Evolutionary conservation across 2,797 vertebrate genomes (phyloP), one percentile per base, ranked within the genome.

Genomic region (Pangasius sanitwongsei): DNA sequence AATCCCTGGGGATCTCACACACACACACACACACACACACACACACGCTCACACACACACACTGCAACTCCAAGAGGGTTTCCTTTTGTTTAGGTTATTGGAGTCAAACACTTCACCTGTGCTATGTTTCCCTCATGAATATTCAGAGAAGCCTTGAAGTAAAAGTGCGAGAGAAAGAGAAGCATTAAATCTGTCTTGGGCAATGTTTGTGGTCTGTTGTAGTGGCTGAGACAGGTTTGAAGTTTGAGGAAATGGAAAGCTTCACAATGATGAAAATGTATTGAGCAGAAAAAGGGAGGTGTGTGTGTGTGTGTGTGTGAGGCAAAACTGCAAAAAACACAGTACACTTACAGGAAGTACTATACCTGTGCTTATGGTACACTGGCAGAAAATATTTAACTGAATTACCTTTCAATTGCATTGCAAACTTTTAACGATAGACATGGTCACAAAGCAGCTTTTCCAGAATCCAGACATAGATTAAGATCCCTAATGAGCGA

Each of bases 71-170:
- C 88, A 70, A 84, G 88, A 89, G 87, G 92, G 93, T 90, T 93
- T 80, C 61, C 93, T 94, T 93, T 95, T 95, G 95, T 95, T 95
- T 91, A 81, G 82, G 89, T 92, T 91, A 91, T 91, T 94, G 92
- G 93, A 96, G 95, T 95, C 94, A 95, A 93, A 92, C 93, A 92
- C 94, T 93, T 96, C 95, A 95, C 95, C 95, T 96, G 94, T 92
- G 93, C 93, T 93, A 92, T 89, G 83, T 89, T 90, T 94, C 90
- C 80, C 92, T 93, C 91, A 96, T 96, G 94, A 95, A 97, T 97
- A 97, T 96, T 96, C 95, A 96, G 94, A 57, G 92, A 88, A 86
- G 87, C 86, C 83, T 92, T 93, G 93, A 91, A 92, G 90, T 84
- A 92, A 93, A 92, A 93, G 65, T 92, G 91, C 90, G 92, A 91